phyloP scores from a whole-genome alignment of 2,113 vertebrate genomes.

The Dendrocopos noguchii region DNA sequence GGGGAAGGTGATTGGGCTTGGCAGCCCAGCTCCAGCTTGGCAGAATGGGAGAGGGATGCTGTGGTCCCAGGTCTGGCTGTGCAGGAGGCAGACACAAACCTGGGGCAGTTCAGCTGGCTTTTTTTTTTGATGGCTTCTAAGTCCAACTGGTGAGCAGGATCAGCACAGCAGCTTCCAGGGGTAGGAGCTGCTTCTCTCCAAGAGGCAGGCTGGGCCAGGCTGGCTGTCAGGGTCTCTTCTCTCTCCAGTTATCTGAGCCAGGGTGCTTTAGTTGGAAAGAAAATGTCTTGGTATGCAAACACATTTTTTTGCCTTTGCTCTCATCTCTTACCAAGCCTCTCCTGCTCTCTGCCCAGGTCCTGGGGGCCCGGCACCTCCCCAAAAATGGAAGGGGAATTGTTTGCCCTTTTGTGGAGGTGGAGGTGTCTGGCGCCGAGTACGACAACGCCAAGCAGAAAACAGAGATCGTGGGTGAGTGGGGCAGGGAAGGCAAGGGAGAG shows the following conservation, averaged over 20 bases:
- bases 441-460: slow-evolving; percentile 95
- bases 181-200: background rate
- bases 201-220: background rate
- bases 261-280: background rate
- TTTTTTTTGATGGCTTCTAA: background rate
- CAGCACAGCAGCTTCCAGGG: background rate
- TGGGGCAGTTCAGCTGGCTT: background rate
- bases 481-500: background rate
- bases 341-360: slow-evolving; percentile 77
- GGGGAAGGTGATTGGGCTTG: background rate
- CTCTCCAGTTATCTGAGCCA: background rate
- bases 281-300: background rate
- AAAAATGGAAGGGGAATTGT: slow-evolving; percentile 97
- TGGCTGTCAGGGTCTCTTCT: background rate
- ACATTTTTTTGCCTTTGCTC: background rate
- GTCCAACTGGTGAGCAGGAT: background rate
- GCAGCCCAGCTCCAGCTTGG: background rate
- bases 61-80: background rate
- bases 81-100: background rate
- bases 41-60: background rate
- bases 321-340: background rate
- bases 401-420: slow-evolving; percentile 95
- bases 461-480: slow-evolving; percentile 89
- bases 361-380: slow-evolving; percentile 94
- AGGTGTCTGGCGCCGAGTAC: slow-evolving; percentile 94